Evolutionary conservation across 2,113 vertebrate species (phyloP), one percentile per base, ranked within the genome.

Genomic region (Tenebrosternarchus preto): DNA sequence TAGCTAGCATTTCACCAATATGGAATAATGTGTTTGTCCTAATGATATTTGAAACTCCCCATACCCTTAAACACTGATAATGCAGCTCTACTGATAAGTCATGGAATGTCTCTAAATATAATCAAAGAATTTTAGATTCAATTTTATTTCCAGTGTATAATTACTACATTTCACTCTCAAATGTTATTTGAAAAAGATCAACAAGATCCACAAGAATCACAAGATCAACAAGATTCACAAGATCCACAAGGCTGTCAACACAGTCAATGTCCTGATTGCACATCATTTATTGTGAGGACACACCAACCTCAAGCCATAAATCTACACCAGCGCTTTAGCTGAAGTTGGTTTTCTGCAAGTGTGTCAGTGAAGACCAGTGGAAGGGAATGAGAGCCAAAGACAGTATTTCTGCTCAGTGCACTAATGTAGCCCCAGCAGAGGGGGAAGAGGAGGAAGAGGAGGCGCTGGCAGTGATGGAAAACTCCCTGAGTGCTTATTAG

Each of bases 301-400:
- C 1, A 22, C n/a, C n/a, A n/a, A n/a, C n/a, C n/a, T 59, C 57
- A 1, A 27, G 61, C 63, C 5, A 61, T 76, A 76, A 76, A 50
- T 63, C 57, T 24, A 17, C 27, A 12, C 27, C 24, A 61, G 61
- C 73, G 61, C 60, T 76, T 43, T n/a, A n/a, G 25, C 17, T 25
- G 39, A 63, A 76, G 33, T 16, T 19, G 43, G 15, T 19, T 36
- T 29, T 66, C 15, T 17, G 15, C 25, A 5, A 31, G 63, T 17
- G 63, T n/a, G 63, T 27, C 27, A 66, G 27, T 33, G 63, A 15
- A 66, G 63, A 66, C 63, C 1, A 31, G 63, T 27, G 7, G 16
- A 27, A 66, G 63, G 63, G 31, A 31, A 17, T 33, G 27, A 33
- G 29, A 66, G 63, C 63, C 63, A 66, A 66, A 66, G 63, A 31